Conservation (phyloP, 2,888 invertebrate species). For the Tolmerus cingulatus region DNA sequence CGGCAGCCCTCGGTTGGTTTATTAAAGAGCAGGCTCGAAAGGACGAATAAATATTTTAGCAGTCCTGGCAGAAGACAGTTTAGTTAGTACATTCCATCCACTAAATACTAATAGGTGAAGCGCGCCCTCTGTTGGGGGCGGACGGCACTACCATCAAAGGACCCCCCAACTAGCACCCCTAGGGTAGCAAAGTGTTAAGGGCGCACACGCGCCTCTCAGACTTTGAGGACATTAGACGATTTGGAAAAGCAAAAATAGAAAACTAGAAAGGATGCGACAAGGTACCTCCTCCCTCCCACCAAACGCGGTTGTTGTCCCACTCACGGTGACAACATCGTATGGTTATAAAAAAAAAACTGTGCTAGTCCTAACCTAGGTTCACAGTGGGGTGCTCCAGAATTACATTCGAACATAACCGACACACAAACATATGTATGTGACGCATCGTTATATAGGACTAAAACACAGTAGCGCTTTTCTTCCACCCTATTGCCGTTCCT, state of each 20-base stretch:
- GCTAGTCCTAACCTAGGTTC: conserved; percentile 28
- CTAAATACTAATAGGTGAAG: neutral
- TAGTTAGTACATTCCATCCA: neutral
- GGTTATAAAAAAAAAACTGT: neutral
- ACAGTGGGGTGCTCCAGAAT: neutral
- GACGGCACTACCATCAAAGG: neutral
- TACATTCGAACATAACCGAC: neutral
- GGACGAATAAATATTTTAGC: conserved; percentile 11
- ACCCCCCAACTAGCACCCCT: neutral
- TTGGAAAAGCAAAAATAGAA: neutral
- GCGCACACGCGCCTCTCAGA: neutral
- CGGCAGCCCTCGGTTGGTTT: neutral
- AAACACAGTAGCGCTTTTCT: neutral
- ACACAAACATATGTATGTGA: neutral
- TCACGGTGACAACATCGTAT: neutral
- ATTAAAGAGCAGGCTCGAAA: neutral
- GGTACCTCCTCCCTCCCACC: neutral
- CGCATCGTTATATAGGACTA: neutral
- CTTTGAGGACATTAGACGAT: neutral
- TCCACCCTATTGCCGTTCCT: neutral
- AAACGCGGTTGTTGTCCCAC: neutral
- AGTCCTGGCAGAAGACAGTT: neutral
- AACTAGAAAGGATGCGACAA: neutral
- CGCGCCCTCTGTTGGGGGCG: neutral
- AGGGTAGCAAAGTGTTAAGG: neutral